These are phyloP conservation scores for Solen grandis DNA, from an alignment of 1,140 invertebrate species.

Conservation along the genomic window DNA sequence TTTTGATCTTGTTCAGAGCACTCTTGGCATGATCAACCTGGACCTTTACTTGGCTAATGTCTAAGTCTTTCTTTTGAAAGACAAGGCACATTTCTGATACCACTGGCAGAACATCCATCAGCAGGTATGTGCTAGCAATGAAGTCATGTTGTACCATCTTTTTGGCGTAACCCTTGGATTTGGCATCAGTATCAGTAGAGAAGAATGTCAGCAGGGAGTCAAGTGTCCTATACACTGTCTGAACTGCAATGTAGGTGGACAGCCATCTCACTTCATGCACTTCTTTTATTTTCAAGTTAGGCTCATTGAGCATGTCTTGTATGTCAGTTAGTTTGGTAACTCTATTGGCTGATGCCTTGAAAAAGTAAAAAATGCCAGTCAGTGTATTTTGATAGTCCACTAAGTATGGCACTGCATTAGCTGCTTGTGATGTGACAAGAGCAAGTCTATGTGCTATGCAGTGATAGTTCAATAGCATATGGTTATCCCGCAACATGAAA, in stretches of 20 bases:
- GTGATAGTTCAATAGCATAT: neutral
- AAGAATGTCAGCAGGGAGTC: neutral
- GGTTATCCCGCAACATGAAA: neutral
- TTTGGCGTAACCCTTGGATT: neutral
- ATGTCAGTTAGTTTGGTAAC: neutral
- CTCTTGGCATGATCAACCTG: neutral
- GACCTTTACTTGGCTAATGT: neutral
- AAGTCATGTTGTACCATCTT: neutral
- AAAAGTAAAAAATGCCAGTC: neutral
- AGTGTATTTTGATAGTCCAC: neutral
- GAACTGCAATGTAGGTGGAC: neutral
- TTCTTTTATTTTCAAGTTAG: neutral
- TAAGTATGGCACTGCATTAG: neutral
- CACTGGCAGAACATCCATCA: neutral
- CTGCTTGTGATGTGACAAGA: neutral
- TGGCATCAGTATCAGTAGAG: neutral
- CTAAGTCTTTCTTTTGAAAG: constrained; percentile 8
- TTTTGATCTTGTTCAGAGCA: neutral
- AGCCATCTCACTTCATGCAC: neutral
- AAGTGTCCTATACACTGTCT: neutral
- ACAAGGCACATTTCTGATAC: neutral
- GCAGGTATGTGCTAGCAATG: neutral
- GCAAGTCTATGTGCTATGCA: neutral
- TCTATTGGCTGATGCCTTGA: neutral
- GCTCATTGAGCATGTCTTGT: neutral